phyloP scores from a whole-genome alignment of 2,888 invertebrate species.

The Xiphydria camelus region DNA sequence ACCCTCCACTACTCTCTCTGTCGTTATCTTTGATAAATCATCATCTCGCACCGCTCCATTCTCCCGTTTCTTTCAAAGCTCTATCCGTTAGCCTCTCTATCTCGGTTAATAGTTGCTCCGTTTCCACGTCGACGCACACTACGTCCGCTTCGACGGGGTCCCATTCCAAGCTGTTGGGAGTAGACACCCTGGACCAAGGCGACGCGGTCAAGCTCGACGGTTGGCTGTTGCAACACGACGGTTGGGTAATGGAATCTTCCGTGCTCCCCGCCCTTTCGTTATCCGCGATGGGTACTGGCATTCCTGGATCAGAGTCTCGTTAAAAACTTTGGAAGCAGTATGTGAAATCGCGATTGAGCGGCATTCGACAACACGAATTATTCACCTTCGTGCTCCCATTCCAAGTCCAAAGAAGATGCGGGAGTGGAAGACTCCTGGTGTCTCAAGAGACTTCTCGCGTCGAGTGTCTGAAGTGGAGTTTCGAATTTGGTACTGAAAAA shows the following conservation, averaged over 20 bases:
- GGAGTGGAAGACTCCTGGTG: slow-evolving; percentile 62
- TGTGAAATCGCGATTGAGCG: neutral
- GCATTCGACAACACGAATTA: neutral
- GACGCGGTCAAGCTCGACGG: slow-evolving; percentile 51
- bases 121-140: slow-evolving; percentile 66
- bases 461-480: slow-evolving; percentile 65
- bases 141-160: slow-evolving; percentile 64
- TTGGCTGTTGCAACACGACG: slow-evolving; percentile 42
- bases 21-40: slow-evolving; percentile 26
- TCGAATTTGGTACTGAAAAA: slow-evolving; percentile 56
- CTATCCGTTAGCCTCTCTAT: slow-evolving; percentile 69
- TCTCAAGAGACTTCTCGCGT: slow-evolving; percentile 61
- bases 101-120: slow-evolving; percentile 67
- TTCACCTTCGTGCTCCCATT: slow-evolving; percentile 70
- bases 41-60: slow-evolving; percentile 51
- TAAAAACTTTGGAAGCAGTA: neutral
- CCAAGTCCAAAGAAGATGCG: slow-evolving; percentile 70
- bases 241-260: slow-evolving; percentile 35
- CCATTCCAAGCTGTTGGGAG: slow-evolving; percentile 72
- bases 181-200: slow-evolving; percentile 66
- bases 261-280: slow-evolving; percentile 31
- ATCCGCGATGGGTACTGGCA: slow-evolving; percentile 32
- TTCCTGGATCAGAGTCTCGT: slow-evolving; percentile 25
- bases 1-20: slow-evolving; percentile 21
- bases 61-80: slow-evolving; percentile 69